Percentiles rank a stretch among this genome's conserved stretches.
Evolutionary conservation across 1,140 invertebrate genomes (phyloP).

Genomic region (Brachionus plicatilis): DNA sequence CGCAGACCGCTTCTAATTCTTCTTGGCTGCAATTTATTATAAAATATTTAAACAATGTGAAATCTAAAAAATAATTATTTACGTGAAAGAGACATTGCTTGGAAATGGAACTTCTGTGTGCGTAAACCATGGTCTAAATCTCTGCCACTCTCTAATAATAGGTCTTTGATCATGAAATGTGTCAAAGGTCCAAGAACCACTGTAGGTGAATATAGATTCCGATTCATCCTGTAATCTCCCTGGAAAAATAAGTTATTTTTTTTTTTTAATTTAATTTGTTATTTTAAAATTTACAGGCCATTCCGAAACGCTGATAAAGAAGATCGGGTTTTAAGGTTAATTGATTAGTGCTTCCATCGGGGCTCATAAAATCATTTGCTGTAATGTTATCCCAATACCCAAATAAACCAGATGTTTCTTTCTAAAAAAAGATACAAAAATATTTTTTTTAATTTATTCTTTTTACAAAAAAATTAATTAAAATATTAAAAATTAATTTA

Average conservation of each 20-base stretch:
- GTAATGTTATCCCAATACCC: slow-evolving; percentile 41
- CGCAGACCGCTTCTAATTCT: neutral
- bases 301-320: slow-evolving; percentile 31
- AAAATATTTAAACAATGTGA: neutral
- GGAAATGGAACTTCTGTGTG: slow-evolving; percentile 39
- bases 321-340: slow-evolving; percentile 29
- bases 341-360: slow-evolving; percentile 36
- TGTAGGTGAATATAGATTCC: slow-evolving; percentile 32
- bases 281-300: slow-evolving; percentile 4
- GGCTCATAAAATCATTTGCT: slow-evolving; percentile 39
- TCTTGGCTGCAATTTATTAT: neutral
- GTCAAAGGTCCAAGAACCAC: slow-evolving; percentile 40
- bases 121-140: slow-evolving; percentile 38
- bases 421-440: neutral
- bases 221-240: slow-evolving; percentile 33
- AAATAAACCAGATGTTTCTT: slow-evolving; percentile 40
- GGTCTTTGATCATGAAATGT: slow-evolving; percentile 35
- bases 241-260: neutral
- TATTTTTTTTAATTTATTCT: too few relatives aligned
- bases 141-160: slow-evolving; percentile 23
- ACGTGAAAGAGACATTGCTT: slow-evolving; percentile 38
- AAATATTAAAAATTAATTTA: neutral
- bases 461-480: neutral
- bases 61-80: neutral
- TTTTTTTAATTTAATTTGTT: neutral